These are phyloP conservation scores for Paramisgurnus dabryanus DNA, from an alignment of 2,113 vertebrate genomes.

Conservation along the genomic window DNA sequence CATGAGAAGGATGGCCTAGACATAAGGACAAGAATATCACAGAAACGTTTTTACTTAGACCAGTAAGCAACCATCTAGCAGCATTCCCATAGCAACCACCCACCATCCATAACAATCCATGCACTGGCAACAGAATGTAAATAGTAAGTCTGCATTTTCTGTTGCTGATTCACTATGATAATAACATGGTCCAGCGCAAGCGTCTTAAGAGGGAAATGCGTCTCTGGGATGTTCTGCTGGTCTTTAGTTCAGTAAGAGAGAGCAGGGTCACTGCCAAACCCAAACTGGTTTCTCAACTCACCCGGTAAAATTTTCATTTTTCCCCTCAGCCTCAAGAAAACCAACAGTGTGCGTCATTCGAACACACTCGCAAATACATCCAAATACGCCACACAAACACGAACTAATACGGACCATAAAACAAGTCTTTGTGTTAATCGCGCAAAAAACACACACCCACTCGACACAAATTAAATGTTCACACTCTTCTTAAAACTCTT, in stretches of 20 bases:
- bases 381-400: background rate
- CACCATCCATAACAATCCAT: no score
- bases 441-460: constrained; percentile 15
- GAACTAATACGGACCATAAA: constrained; percentile 12
- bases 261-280: constrained; percentile 24
- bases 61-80: background rate
- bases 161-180: background rate
- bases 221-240: background rate
- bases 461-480: background rate
- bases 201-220: background rate
- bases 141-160: background rate
- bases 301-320: constrained; percentile 13
- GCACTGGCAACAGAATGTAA: background rate
- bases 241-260: background rate
- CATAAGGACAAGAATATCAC: background rate
- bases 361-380: constrained; percentile 34
- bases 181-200: background rate
- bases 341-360: constrained; percentile 38
- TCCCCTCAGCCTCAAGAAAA: constrained; percentile 28
- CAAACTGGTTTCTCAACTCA: constrained; percentile 17
- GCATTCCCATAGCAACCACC: no score
- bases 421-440: constrained; percentile 34
- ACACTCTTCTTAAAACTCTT: background rate
- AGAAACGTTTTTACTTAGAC: background rate
- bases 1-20: background rate